These are phyloP conservation scores for Hoplias malabaricus DNA, from an alignment of 2,113 vertebrate species.

Conservation along the genomic window DNA sequence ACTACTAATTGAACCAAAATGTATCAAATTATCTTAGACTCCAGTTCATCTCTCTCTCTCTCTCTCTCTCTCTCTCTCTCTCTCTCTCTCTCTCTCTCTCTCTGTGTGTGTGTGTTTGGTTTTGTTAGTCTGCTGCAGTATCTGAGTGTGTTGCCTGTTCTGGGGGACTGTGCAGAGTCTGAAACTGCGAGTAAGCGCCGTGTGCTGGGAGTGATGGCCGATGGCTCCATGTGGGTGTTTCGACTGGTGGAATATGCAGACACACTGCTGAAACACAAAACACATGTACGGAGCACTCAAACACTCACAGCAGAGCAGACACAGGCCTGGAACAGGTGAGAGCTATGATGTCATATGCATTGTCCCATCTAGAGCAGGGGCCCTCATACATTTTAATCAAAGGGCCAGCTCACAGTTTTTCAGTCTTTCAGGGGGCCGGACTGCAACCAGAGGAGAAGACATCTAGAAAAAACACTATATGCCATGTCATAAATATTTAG, in stretches of 20 bases:
- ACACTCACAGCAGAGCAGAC: constrained; percentile 76
- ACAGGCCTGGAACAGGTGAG: constrained; percentile 84
- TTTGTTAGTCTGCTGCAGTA: constrained; percentile 89
- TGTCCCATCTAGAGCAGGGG: no score
- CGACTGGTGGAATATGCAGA: constrained; percentile 78
- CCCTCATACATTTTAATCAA: no score
- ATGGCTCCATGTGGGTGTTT: constrained; percentile 83
- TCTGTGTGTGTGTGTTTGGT: no score
- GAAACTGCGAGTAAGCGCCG: constrained; percentile 65
- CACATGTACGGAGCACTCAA: constrained; percentile 58
- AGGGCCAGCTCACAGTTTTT: no score
- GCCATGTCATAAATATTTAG: no score
- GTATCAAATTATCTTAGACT: no score
- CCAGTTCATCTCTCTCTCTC: background rate
- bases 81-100: background rate
- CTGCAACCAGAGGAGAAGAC: no score
- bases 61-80: background rate
- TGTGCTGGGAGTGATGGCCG: constrained; percentile 70
- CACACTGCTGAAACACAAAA: constrained; percentile 74
- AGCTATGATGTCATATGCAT: constrained; percentile 55
- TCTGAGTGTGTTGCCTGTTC: constrained; percentile 76
- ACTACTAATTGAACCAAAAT: no score
- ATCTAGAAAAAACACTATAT: no score
- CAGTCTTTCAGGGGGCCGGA: no score
- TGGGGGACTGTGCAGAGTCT: constrained; percentile 65